phyloP scores from a whole-genome alignment of 2,888 invertebrate genomes.

The Halocaridina rubra region DNA sequence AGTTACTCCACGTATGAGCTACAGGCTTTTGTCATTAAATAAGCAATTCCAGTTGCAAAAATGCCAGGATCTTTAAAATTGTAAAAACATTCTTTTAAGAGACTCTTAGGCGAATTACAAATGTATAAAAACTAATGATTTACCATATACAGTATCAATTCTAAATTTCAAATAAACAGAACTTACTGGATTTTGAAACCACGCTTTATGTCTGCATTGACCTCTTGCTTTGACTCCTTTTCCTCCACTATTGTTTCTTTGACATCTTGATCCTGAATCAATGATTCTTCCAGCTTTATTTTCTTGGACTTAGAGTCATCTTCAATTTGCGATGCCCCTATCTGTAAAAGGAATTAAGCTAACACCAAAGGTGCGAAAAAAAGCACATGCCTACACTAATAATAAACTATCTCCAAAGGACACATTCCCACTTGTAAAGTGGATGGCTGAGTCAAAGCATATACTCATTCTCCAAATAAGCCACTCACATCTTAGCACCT shows the following conservation, averaged over 20 bases:
- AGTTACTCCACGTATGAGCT: no score
- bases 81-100: no score
- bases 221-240: not conserved
- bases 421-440: no score
- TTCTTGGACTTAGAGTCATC: not conserved
- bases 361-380: no score
- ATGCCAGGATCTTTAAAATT: not conserved
- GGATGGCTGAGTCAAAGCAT: no score
- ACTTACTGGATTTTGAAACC: constrained; percentile 39
- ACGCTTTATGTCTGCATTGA: not conserved
- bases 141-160: not conserved
- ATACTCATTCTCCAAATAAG: no score
- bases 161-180: not conserved
- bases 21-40: no score
- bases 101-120: not conserved
- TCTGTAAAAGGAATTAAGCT: no score
- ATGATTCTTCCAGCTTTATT: not conserved
- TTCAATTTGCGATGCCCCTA: not conserved
- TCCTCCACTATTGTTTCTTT: not conserved
- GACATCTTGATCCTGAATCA: not conserved
- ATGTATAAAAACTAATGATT: not conserved
- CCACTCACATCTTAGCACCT: no score
- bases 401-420: no score
- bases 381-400: no score
- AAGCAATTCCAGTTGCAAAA: no score